These are phyloP conservation scores for Callyntrura guangdongensis DNA, from an alignment of 2,888 invertebrate species.

Conservation along the genomic window DNA sequence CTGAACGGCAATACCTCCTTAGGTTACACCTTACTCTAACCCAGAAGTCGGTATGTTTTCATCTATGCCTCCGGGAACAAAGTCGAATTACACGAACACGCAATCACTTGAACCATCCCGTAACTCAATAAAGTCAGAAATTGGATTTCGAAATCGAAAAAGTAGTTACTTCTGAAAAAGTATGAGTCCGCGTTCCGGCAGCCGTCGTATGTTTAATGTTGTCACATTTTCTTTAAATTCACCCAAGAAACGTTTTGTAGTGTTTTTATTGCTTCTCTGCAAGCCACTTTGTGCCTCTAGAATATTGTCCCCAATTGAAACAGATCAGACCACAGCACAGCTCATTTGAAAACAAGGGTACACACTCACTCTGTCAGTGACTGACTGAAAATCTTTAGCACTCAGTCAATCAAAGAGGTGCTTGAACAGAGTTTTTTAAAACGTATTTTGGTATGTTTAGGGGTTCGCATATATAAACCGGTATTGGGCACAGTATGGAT, in stretches of 20 bases:
- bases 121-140: not conserved
- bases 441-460: constrained; percentile 42
- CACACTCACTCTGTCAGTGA: constrained; percentile 46
- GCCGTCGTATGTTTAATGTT: not conserved
- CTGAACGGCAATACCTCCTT: not conserved
- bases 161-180: not conserved
- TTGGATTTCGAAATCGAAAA: not conserved
- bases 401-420: constrained; percentile 63
- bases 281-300: not conserved
- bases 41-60: not conserved
- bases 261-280: not conserved
- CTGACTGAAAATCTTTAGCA: constrained; percentile 52
- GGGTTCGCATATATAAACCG: not conserved
- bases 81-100: not conserved
- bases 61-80: not conserved
- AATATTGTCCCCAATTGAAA: constrained; percentile 6
- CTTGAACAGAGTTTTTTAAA: constrained; percentile 56
- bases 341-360: constrained; percentile 30
- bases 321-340: not conserved
- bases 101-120: no score
- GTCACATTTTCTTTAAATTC: not conserved
- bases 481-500: not conserved
- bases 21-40: not conserved
- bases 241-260: not conserved
- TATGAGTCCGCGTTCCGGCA: not conserved